Conservation (phyloP, 2,797 vertebrate species). For the Arrhamphus sclerolepis region DNA sequence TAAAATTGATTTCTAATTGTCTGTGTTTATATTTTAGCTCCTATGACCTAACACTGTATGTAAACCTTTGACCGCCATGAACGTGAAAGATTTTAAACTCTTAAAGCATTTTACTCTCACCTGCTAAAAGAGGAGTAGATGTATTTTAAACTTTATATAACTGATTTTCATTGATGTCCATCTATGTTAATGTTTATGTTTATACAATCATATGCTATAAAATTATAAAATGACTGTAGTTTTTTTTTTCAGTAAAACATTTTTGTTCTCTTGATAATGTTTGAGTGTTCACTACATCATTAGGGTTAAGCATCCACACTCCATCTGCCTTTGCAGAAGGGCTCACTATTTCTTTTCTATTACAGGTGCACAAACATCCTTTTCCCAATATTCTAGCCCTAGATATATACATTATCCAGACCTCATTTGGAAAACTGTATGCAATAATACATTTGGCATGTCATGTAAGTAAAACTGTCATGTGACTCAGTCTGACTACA, state of each 20-base stretch:
- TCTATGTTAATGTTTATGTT: constrained; percentile 84
- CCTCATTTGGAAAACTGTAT: no score
- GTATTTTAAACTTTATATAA: constrained; percentile 82
- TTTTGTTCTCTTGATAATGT: constrained; percentile 50
- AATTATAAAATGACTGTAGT: constrained; percentile 85
- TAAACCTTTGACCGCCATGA: constrained; percentile 79
- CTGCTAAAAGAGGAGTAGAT: constrained; percentile 79
- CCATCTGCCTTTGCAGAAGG: constrained; percentile 1
- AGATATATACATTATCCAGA: background rate
- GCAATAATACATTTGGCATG: no score
- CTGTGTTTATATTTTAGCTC: constrained; percentile 81
- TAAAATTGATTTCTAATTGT: constrained; percentile 79
- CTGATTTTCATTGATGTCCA: constrained; percentile 84
- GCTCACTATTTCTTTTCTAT: background rate
- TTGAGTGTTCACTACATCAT: constrained; percentile 34
- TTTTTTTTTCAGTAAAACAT: constrained; percentile 83
- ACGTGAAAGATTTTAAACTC: constrained; percentile 83
- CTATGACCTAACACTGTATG: constrained; percentile 84
- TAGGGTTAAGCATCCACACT: constrained; percentile 1
- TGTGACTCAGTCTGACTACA: no score
- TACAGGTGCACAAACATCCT: background rate
- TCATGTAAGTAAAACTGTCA: no score
- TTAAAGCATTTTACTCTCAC: constrained; percentile 76
- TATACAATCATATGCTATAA: constrained; percentile 88
- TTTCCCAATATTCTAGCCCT: background rate